These are phyloP conservation scores for Sericinus montela DNA, from an alignment of 2,888 invertebrate genomes.

Conservation along the genomic window DNA sequence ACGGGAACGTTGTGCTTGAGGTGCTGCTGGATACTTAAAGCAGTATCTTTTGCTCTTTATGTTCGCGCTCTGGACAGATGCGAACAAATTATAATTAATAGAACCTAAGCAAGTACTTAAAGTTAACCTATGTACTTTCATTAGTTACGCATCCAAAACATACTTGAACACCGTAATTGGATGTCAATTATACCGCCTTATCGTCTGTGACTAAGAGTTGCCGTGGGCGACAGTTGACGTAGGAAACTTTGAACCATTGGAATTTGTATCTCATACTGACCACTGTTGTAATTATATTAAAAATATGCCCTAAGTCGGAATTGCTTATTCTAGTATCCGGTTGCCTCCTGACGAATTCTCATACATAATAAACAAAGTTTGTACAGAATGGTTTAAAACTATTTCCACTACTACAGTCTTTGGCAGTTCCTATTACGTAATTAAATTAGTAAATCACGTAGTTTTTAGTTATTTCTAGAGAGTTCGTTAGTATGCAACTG, in stretches of 20 bases:
- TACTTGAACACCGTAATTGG: conserved; percentile 40
- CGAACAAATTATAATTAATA: conserved; percentile 45
- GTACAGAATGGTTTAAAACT: neutral
- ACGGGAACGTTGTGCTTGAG: conserved; percentile 31
- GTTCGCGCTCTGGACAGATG: conserved; percentile 28
- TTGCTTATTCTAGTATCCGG: conserved; percentile 48
- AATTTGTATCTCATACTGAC: conserved; percentile 51
- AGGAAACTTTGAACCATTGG: conserved; percentile 49
- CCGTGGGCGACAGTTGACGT: conserved; percentile 42
- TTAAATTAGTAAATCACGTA: conserved; percentile 51
- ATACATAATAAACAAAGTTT: neutral
- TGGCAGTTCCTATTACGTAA: conserved; percentile 70
- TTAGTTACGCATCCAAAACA: conserved; percentile 49
- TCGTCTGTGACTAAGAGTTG: conserved; percentile 52
- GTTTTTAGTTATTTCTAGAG: conserved; percentile 30
- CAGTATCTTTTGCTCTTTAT: conserved; percentile 20
- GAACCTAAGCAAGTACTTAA: conserved; percentile 52
- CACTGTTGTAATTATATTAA: conserved; percentile 54
- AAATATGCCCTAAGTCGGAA: conserved; percentile 53
- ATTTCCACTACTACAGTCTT: conserved; percentile 2
- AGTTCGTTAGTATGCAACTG: conserved; percentile 40
- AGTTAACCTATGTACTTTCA: conserved; percentile 51
- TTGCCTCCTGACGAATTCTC: conserved; percentile 43
- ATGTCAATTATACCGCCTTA: conserved; percentile 74
- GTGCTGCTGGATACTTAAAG: conserved; percentile 12